Conservation (phyloP, 2,113 vertebrate species). For the Fukomys damarensis region DNA sequence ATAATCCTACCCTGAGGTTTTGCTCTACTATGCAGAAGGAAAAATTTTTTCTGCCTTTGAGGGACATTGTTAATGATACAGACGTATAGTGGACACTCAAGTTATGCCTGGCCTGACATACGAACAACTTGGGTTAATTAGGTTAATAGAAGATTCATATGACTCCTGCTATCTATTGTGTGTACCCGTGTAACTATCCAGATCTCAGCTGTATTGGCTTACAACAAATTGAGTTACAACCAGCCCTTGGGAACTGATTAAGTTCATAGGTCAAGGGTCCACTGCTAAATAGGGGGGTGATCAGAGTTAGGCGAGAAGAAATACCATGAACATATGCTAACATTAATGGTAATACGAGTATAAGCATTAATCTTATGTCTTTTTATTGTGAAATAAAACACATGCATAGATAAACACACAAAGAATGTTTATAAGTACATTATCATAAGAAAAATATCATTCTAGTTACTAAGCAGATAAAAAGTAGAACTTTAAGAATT, state of each 20-base stretch:
- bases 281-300: background rate
- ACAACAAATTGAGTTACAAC: no score
- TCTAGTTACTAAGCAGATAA: slow-evolving; percentile 1
- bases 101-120: no score
- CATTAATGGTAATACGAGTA: background rate
- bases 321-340: background rate
- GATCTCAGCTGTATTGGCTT: no score
- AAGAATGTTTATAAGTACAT: background rate
- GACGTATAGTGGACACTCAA: no score
- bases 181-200: no score
- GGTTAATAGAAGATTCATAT: no score
- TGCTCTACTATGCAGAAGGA: background rate
- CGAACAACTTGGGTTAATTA: no score
- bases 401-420: background rate
- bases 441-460: background rate
- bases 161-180: no score
- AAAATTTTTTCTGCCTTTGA: background rate
- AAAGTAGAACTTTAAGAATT: slow-evolving; percentile 12
- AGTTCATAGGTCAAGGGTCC: no score
- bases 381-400: slow-evolving; percentile 32
- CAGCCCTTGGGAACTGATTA: no score
- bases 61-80: background rate
- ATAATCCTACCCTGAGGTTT: background rate
- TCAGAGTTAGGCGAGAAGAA: background rate
- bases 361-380: background rate